Percentiles rank a stretch among this genome's conserved stretches.
phyloP scores from a whole-genome alignment of 2,888 invertebrate genomes.

The Orthonevra nobilis region DNA sequence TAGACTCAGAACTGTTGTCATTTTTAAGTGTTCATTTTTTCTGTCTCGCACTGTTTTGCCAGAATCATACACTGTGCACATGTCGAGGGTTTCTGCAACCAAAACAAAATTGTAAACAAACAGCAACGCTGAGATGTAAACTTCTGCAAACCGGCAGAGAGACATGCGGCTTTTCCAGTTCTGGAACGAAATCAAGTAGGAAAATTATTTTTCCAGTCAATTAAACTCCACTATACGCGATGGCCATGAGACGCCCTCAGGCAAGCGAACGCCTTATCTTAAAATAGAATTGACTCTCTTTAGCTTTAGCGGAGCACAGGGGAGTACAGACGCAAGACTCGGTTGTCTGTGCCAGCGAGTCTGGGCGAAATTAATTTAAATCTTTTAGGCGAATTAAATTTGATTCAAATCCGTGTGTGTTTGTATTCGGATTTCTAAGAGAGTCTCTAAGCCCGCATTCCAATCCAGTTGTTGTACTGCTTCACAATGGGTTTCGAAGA shows the following conservation, averaged over 20 bases:
- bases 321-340: neutral
- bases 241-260: too few relatives aligned
- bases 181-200: constrained; percentile 63
- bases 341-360: constrained; percentile 26
- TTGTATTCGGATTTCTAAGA: constrained; percentile 20
- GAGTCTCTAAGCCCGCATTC: constrained; percentile 12
- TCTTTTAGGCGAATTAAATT: constrained; percentile 44
- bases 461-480: neutral
- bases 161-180: constrained; percentile 55
- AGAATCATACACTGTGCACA: constrained; percentile 1
- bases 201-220: constrained; percentile 43
- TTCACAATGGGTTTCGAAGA: too few relatives aligned
- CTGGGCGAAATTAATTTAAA: constrained; percentile 50
- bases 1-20: too few relatives aligned
- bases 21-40: neutral
- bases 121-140: constrained; percentile 29
- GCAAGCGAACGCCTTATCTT: constrained; percentile 19
- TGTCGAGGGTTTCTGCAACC: constrained; percentile 38
- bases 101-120: constrained; percentile 55
- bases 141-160: constrained; percentile 41
- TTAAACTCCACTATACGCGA: constrained; percentile 42
- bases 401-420: neutral
- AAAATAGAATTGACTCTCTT: constrained; percentile 65
- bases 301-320: neutral
- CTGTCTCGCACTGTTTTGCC: constrained; percentile 1